Conservation (phyloP, 2,113 vertebrate genomes). For the Polypterus bichir region DNA sequence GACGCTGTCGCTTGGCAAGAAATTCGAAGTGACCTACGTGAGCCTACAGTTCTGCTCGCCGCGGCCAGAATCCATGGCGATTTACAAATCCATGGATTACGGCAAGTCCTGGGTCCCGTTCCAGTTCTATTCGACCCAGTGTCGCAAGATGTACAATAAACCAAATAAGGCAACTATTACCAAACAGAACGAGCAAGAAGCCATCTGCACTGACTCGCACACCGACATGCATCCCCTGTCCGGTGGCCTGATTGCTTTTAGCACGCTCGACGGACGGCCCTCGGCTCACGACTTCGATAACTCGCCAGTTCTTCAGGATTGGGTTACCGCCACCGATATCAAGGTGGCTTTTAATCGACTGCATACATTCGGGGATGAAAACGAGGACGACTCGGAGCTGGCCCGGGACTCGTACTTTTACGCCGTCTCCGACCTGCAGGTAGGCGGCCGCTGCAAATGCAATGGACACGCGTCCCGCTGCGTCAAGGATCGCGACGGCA, state of each 20-base stretch:
- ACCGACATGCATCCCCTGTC: constrained; percentile 83
- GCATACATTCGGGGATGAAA: constrained; percentile 86
- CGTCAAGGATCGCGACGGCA: constrained; percentile 80
- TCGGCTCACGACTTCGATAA: constrained; percentile 97
- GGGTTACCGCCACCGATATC: constrained; percentile 96
- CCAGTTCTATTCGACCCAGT: constrained; percentile 93
- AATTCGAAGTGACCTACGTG: constrained; percentile 96
- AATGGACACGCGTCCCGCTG: constrained; percentile 93
- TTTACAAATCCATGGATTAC: constrained; percentile 96
- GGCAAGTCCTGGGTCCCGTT: constrained; percentile 93
- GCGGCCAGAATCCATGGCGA: constrained; percentile 88
- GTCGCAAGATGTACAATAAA: constrained; percentile 86
- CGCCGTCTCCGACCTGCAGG: constrained; percentile 90
- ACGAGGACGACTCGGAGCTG: constrained; percentile 87
- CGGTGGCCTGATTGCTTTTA: constrained; percentile 94
- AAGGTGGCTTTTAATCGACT: constrained; percentile 80
- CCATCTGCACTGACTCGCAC: constrained; percentile 92
- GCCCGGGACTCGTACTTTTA: constrained; percentile 91
- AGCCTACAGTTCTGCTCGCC: constrained; percentile 95
- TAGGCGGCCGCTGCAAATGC: constrained; percentile 93
- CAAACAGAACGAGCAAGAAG: constrained; percentile 97
- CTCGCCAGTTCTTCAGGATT: constrained; percentile 96
- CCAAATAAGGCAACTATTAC: constrained; percentile 81
- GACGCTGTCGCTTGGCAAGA: constrained; percentile 81
- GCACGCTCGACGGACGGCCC: constrained; percentile 90